Evolutionary conservation across 2,797 vertebrate genomes (phyloP).

Genomic region (Eulemur albifrons): DNA sequence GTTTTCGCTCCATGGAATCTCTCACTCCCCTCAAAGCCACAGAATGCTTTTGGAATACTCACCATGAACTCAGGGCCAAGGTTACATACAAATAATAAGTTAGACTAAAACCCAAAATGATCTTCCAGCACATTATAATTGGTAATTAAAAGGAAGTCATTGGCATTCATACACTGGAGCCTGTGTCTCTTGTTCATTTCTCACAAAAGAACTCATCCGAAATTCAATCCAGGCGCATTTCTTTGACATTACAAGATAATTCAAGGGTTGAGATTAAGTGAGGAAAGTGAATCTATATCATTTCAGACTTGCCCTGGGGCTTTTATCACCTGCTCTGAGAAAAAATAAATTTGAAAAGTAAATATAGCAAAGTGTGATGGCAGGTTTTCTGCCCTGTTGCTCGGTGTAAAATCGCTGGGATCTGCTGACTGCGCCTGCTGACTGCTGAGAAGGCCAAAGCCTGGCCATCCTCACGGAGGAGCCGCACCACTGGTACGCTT

Average conservation of each 20-base stretch:
- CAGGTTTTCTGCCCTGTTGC: conserved; percentile 50
- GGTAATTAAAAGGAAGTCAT: not conserved
- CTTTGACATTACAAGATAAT: conserved; percentile 4
- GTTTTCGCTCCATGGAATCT: not conserved
- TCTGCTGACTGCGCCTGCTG: conserved; percentile 54
- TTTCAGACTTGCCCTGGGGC: conserved; percentile 43
- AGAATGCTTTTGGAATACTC: not conserved
- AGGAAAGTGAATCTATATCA: not conserved
- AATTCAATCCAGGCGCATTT: not conserved
- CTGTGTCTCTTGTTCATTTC: not conserved
- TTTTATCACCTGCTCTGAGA: conserved; percentile 63
- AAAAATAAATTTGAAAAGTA: conserved; percentile 63
- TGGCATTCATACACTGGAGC: not conserved
- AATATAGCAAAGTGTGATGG: conserved; percentile 67
- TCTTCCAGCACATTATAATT: not conserved
- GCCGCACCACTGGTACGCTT: rapidly evolving
- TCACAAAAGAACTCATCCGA: not conserved
- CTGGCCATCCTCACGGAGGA: rapidly evolving
- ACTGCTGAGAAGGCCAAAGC: not conserved
- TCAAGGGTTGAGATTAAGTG: not conserved
- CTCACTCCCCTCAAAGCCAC: not conserved
- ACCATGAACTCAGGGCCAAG: not conserved
- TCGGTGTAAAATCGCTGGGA: conserved; percentile 1
- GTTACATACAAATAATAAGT: not conserved
- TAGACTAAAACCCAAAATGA: not conserved